Evolutionary conservation across 2,113 vertebrate species (phyloP).

Genomic region (cat (Felis catus)): F.catus_Fca126_mat1.0 CM031419.1:44536001-44536500

Average conservation of each 20-base stretch:
- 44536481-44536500: not conserved
- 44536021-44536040: not conserved
- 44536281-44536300: not conserved
- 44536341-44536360: not conserved
- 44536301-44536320: not conserved
- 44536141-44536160: not conserved
- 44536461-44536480: not conserved
- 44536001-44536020: not conserved
- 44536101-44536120: not conserved
- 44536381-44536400: not conserved
- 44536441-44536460: too few relatives aligned
- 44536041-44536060: not conserved
- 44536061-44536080: not conserved
- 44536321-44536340: not conserved
- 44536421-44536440: not conserved
- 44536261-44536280: not conserved
- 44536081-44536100: not conserved
- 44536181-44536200: not conserved
- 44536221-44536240: not conserved
- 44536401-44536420: not conserved
- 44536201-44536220: not conserved
- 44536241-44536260: not conserved
- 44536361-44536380: not conserved
- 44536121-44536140: not conserved
- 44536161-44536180: not conserved